phyloP scores from a whole-genome alignment of 2,888 invertebrate species.

The Megalurothrips usitatus region DNA sequence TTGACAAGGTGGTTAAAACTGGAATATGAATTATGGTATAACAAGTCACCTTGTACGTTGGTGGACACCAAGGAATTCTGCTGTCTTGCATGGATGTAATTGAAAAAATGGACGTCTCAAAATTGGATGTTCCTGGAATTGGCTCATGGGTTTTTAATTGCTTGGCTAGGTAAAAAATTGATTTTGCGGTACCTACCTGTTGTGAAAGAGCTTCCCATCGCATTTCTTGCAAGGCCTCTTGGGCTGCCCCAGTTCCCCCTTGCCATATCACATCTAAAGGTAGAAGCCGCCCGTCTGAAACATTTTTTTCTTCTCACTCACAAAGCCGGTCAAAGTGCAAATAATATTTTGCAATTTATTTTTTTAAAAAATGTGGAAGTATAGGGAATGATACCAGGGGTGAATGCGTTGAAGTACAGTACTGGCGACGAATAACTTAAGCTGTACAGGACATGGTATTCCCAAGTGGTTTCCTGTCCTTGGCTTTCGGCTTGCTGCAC shows the following conservation, averaged over 20 bases:
- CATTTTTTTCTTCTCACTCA: not conserved
- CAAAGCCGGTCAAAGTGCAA: not conserved
- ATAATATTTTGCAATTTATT: not conserved
- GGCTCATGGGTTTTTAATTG: not conserved
- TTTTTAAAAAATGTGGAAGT: not conserved
- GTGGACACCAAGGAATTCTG: constrained; percentile 35
- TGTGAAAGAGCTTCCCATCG: constrained; percentile 23
- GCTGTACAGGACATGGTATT: constrained; percentile 43
- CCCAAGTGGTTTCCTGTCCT: constrained; percentile 45
- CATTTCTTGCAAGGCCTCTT: constrained; percentile 46
- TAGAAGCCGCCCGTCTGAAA: constrained; percentile 36
- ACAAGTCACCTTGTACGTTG: constrained; percentile 3
- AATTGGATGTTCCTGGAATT: constrained; percentile 39
- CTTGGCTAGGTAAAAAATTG: not conserved
- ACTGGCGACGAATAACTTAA: constrained; percentile 40
- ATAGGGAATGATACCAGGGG: constrained; percentile 34
- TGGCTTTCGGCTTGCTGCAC: constrained; percentile 38
- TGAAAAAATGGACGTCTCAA: constrained; percentile 39
- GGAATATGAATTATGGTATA: not conserved
- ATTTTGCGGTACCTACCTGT: not conserved
- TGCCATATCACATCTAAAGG: constrained; percentile 36
- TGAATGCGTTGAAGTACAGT: constrained; percentile 57
- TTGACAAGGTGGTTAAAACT: not conserved
- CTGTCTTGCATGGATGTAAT: constrained; percentile 40
- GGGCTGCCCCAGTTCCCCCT: constrained; percentile 57